These are phyloP conservation scores for Acanthosepion lycidas DNA, from an alignment of 2,888 invertebrate species.

Conservation along the genomic window DNA sequence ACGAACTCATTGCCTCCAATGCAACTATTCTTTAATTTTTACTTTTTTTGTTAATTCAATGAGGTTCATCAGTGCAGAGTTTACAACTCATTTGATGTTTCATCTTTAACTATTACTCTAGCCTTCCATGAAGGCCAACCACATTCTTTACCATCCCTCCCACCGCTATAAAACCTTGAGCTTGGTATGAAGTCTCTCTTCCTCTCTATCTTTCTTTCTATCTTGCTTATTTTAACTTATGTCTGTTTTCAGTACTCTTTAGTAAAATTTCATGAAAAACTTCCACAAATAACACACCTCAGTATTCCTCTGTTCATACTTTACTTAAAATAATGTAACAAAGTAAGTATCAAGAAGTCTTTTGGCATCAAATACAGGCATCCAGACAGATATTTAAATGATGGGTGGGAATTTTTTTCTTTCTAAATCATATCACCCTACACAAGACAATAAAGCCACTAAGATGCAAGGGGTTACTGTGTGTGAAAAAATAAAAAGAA, in stretches of 20 bases:
- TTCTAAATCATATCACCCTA: no score
- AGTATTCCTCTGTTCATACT: neutral
- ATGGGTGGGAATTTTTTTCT: neutral
- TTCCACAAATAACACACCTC: neutral
- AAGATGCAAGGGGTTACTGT: no score
- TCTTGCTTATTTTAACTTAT: neutral
- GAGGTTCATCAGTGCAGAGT: constrained; percentile 13
- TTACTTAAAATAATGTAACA: neutral
- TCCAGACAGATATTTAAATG: neutral
- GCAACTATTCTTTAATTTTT: no score
- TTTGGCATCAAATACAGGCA: neutral
- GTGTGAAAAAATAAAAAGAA: neutral
- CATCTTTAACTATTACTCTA: neutral
- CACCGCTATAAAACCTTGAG: neutral
- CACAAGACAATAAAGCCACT: no score
- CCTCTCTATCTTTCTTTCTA: no score
- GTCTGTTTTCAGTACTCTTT: neutral
- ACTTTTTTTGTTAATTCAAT: neutral
- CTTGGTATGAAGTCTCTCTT: neutral
- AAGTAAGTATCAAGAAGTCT: neutral
- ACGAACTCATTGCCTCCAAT: no score
- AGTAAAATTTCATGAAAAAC: neutral
- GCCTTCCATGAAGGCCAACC: neutral
- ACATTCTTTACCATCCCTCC: neutral
- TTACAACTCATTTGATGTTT: neutral